Evolutionary conservation across 30 jellyfish, hydroid and myxozoan species (phyloP).

Genomic region (Aurelia aurita): DNA sequence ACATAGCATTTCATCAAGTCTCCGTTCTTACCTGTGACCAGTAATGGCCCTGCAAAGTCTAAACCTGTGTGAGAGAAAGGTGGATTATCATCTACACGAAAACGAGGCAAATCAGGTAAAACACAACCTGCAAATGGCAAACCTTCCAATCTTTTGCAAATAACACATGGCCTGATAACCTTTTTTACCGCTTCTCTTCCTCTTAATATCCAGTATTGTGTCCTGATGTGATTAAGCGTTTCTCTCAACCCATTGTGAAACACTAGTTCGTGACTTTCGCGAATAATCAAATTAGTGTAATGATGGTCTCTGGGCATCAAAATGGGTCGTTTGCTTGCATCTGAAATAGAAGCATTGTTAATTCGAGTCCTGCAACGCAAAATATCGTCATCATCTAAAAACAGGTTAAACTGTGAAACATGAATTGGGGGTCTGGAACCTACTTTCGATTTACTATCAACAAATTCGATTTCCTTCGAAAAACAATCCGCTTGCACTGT

Average conservation of each 20-base stretch:
- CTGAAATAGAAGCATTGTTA: neutral
- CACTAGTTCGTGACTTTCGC: constrained; percentile 12
- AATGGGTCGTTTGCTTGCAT: neutral
- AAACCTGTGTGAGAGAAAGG: constrained; percentile 10
- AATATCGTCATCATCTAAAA: neutral
- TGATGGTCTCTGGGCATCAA: constrained; percentile 12
- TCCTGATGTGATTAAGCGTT: constrained; percentile 9
- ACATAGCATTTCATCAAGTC: neutral
- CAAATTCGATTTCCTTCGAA: constrained; percentile 2
- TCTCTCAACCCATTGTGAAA: constrained; percentile 24
- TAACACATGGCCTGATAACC: constrained; percentile 13
- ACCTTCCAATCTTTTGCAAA: constrained; percentile 36
- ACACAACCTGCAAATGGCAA: neutral
- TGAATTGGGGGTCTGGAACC: neutral
- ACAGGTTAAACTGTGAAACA: constrained; percentile 24
- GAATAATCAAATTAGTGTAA: neutral
- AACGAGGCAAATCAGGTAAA: constrained; percentile 18
- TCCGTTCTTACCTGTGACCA: neutral
- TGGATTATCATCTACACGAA: constrained; percentile 8
- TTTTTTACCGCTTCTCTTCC: constrained; percentile 31
- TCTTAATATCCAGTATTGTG: constrained; percentile 25
- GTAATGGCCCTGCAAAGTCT: constrained; percentile 1
- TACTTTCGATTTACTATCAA: constrained; percentile 3
- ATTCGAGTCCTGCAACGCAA: neutral
- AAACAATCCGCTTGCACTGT: constrained; percentile 12